phyloP scores from a whole-genome alignment of 2,797 vertebrate species.

The Etheostoma nigrum region DNA sequence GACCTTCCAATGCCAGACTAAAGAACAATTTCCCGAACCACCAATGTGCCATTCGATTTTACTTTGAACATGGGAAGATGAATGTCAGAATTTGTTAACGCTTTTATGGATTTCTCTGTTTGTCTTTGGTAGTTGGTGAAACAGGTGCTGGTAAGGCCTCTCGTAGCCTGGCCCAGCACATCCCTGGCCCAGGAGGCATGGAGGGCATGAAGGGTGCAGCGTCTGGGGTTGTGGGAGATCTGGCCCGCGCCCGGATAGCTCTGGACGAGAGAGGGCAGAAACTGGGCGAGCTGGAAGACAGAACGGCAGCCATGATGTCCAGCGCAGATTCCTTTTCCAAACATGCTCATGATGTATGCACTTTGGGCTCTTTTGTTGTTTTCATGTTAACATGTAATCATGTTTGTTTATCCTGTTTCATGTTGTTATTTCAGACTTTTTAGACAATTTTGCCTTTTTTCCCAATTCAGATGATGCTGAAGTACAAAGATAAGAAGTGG shows the following conservation, averaged over 20 bases:
- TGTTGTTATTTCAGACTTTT: not conserved
- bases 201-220: slow-evolving; percentile 98
- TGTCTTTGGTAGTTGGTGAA: slow-evolving; percentile 90
- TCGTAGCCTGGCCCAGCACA: slow-evolving; percentile 95
- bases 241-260: slow-evolving; percentile 94
- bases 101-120: slow-evolving; percentile 16
- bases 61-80: not conserved
- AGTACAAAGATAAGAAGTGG: slow-evolving; percentile 99
- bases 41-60: not conserved
- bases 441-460: slow-evolving; percentile 9
- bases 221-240: slow-evolving; percentile 93
- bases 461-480: slow-evolving; percentile 94
- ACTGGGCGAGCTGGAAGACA: slow-evolving; percentile 95
- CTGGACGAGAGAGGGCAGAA: slow-evolving; percentile 98
- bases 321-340: slow-evolving; percentile 98
- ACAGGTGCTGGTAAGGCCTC: slow-evolving; percentile 92
- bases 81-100: not conserved
- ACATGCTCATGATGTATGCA: slow-evolving; percentile 93
- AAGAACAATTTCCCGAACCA: not conserved
- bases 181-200: slow-evolving; percentile 94
- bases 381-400: not conserved
- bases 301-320: slow-evolving; percentile 94
- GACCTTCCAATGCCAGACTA: no score
- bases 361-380: not conserved
- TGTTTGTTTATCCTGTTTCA: no score